Evolutionary conservation across 2,888 invertebrate species (phyloP).

Genomic region (Lissonota sp.): DNA sequence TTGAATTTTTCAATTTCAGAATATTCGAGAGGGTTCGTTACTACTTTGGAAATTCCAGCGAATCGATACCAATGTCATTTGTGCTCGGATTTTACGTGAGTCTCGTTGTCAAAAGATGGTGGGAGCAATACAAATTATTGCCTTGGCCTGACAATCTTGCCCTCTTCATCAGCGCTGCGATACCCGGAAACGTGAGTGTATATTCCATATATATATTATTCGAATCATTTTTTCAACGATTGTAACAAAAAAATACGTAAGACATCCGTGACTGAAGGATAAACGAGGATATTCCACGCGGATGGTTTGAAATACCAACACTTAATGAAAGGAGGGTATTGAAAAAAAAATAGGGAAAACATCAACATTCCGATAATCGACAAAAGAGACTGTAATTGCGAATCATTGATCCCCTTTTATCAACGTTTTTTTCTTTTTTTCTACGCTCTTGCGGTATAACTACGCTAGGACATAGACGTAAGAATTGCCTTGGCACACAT

Average conservation of each 20-base stretch:
- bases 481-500: slow-evolving; percentile 63
- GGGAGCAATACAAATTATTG: slow-evolving; percentile 96
- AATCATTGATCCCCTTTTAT: slow-evolving; percentile 48
- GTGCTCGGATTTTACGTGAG: slow-evolving; percentile 98
- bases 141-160: slow-evolving; percentile 98
- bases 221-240: neutral
- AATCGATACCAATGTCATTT: slow-evolving; percentile 97
- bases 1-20: slow-evolving; percentile 88
- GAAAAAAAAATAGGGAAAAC: slow-evolving; percentile 12
- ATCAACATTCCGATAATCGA: neutral
- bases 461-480: slow-evolving; percentile 24
- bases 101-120: slow-evolving; percentile 96
- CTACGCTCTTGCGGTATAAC: too few species aligned
- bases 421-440: too few species aligned
- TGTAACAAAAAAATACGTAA: too few species aligned
- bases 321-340: neutral
- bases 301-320: neutral
- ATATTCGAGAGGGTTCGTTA: slow-evolving; percentile 93
- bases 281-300: neutral
- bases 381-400: slow-evolving; percentile 25
- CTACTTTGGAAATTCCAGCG: slow-evolving; percentile 95
- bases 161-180: slow-evolving; percentile 95
- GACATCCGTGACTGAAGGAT: too few species aligned
- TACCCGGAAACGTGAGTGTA: slow-evolving; percentile 94
- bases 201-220: slow-evolving; percentile 26